Evolutionary conservation across 2,797 vertebrate genomes (phyloP), one percentile per base, ranked within the genome.

Genomic region (Cossypha dichroa): DNA sequence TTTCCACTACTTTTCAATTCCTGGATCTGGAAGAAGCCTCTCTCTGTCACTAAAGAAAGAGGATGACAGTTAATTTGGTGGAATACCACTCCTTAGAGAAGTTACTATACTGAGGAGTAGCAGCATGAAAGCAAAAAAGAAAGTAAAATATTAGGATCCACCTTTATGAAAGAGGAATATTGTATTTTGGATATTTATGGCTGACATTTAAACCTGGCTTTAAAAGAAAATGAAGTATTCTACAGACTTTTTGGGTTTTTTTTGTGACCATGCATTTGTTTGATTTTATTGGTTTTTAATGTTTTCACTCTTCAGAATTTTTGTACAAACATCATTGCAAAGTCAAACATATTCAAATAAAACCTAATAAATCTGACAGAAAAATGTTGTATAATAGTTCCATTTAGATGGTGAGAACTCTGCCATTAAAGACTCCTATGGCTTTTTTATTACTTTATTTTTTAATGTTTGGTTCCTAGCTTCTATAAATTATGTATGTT

Each of bases 401-500:
- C 38, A 46, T 90, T 70, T 77, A 79, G 80, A 59, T 87, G 59
- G 46, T 33, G 87, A 97, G 75, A 93, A 96, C 59, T 93, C 91
- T 95, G 49, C 34, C 85, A 90, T 92, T 96, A 86, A 96, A 93
- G 91, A 68, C 86, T 97, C 96, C 96, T 87, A 82, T 94, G 95
- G 96, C 78, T 94, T 88, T 96, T 97, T 97, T 97, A 97, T 94
- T 46, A 88, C 93, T 83, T 86, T 68, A 81, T 90, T 67, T 60
- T 91, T 85, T 31, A 93, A 95, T 93, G 94, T 93, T 95, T 90
- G 62, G 82, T 96, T 95, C 97, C 67, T 96, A 90, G 77, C 84
- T 94, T 96, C 95, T 93, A 97, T 98, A 97, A 97, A 97, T 98
- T 97, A 93, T 97, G 60, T 41, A 18, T 96, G 87, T 94, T 97